Conservation (phyloP, 2,888 invertebrate genomes). For the Sarcophaga carnaria region DNA sequence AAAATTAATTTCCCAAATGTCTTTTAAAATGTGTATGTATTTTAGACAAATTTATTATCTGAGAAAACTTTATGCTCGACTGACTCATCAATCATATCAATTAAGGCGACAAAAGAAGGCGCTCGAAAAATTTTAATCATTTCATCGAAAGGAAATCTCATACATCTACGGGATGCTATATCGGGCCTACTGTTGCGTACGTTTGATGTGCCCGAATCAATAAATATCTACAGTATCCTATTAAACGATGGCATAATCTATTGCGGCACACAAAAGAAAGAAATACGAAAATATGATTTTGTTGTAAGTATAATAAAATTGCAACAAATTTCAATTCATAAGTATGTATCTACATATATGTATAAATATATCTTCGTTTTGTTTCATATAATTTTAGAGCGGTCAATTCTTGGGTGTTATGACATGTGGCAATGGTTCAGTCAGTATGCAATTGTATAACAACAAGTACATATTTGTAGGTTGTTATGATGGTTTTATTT, state of each 20-base stretch:
- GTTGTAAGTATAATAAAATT: conserved; percentile 83
- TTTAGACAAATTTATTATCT: conserved; percentile 84
- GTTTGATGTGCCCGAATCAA: conserved; percentile 83
- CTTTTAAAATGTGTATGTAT: conserved; percentile 63
- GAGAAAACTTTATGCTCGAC: conserved; percentile 84
- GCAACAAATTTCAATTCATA: neutral
- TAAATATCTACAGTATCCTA: conserved; percentile 88
- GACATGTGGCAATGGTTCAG: conserved; percentile 87
- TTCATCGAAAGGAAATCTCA: conserved; percentile 87
- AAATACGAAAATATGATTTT: conserved; percentile 89
- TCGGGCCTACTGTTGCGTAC: conserved; percentile 87
- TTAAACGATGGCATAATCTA: conserved; percentile 87
- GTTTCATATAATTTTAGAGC: conserved; percentile 82
- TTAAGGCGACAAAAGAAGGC: conserved; percentile 89
- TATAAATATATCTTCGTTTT: conserved; percentile 14
- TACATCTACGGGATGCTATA: conserved; percentile 88
- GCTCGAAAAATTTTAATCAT: conserved; percentile 85
- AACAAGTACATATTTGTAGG: conserved; percentile 87
- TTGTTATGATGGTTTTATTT: conserved; percentile 90
- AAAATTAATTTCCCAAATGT: no score
- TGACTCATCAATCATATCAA: conserved; percentile 86
- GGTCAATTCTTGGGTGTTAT: conserved; percentile 85
- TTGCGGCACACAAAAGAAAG: conserved; percentile 88
- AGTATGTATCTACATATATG: neutral
- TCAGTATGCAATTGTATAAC: conserved; percentile 86